A percentile compares a stretch with the other conserved stretches of the same genome.
Evolutionary conservation across 2,888 invertebrate species (phyloP).

Genomic region (Hirtodrosophila cameraria): DNA sequence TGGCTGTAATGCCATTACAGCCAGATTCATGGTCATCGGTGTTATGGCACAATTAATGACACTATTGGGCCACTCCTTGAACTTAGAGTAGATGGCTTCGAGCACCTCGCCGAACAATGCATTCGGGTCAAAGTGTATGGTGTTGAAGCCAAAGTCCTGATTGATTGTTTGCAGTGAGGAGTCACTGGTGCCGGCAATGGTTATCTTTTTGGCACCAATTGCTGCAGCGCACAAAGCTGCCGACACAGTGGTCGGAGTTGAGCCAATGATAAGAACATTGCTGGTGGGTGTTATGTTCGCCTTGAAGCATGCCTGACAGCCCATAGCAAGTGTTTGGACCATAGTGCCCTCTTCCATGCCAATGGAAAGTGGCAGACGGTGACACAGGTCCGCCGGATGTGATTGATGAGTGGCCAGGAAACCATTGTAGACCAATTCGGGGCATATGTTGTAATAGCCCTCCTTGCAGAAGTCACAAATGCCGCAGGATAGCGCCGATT

Average conservation of each 20-base stretch:
- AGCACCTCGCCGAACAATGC: slow-evolving; percentile 56
- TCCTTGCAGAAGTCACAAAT: slow-evolving; percentile 91
- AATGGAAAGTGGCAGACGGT: slow-evolving; percentile 66
- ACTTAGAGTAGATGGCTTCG: slow-evolving; percentile 53
- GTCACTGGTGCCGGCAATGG: slow-evolving; percentile 60
- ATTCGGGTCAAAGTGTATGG: slow-evolving; percentile 55
- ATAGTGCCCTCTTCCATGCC: slow-evolving; percentile 74
- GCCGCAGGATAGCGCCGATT: slow-evolving; percentile 95
- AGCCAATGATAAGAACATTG: slow-evolving; percentile 78
- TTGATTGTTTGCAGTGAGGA: slow-evolving; percentile 51
- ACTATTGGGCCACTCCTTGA: slow-evolving; percentile 72
- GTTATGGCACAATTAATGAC: slow-evolving; percentile 77
- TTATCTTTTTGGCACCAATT: slow-evolving; percentile 73
- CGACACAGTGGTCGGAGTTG: slow-evolving; percentile 72
- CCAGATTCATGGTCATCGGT: slow-evolving; percentile 76
- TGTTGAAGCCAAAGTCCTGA: slow-evolving; percentile 61
- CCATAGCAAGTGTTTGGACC: slow-evolving; percentile 72
- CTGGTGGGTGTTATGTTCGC: slow-evolving; percentile 69
- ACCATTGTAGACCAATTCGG: slow-evolving; percentile 71
- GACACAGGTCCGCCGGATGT: slow-evolving; percentile 80
- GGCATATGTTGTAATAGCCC: slow-evolving; percentile 79
- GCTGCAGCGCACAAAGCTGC: slow-evolving; percentile 74
- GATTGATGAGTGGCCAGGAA: slow-evolving; percentile 72
- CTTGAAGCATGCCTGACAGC: slow-evolving; percentile 77
- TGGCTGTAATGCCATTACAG: slow-evolving; percentile 74